Percentiles rank a stretch among this genome's conserved stretches.
Conservation (phyloP, 2,113 vertebrate genomes). For the Melanocharis versteri region DNA sequence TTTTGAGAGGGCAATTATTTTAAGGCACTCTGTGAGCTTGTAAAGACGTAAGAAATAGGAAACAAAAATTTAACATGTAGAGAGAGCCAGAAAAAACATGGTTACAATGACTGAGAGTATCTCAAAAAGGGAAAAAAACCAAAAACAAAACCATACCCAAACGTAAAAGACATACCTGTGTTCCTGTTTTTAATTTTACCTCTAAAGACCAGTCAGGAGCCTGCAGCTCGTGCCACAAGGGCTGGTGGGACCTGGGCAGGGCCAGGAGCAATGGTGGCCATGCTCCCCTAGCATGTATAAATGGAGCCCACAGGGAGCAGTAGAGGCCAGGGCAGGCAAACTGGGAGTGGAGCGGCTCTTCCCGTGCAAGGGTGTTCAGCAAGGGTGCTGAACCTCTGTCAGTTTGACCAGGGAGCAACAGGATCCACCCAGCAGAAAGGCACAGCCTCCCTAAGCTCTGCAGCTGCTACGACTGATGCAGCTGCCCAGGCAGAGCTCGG, state of each 20-base stretch:
- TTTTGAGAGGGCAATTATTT: neutral
- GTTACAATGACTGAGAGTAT: neutral
- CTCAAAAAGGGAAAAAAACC: neutral
- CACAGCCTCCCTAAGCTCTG: neutral
- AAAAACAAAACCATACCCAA: rapidly evolving
- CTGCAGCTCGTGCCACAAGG: neutral
- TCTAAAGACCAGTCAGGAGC: neutral
- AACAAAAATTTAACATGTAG: neutral
- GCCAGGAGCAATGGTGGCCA: neutral
- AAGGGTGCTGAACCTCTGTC: neutral
- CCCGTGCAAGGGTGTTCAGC: rapidly evolving
- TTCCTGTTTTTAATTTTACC: neutral
- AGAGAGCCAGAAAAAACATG: neutral
- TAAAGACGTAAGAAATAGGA: neutral
- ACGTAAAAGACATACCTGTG: neutral
- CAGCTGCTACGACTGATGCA: neutral
- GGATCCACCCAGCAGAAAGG: neutral
- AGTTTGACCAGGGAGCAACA: neutral
- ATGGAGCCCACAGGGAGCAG: neutral
- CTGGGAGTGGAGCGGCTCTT: rapidly evolving
- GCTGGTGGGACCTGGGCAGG: neutral
- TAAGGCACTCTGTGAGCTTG: neutral
- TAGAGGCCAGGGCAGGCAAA: neutral
- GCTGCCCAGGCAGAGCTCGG: neutral
- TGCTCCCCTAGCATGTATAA: neutral